Percentiles rank a stretch among this genome's conserved stretches.
Evolutionary conservation across 2,888 invertebrate species (phyloP).

Genomic region (Dynastes maya): DNA sequence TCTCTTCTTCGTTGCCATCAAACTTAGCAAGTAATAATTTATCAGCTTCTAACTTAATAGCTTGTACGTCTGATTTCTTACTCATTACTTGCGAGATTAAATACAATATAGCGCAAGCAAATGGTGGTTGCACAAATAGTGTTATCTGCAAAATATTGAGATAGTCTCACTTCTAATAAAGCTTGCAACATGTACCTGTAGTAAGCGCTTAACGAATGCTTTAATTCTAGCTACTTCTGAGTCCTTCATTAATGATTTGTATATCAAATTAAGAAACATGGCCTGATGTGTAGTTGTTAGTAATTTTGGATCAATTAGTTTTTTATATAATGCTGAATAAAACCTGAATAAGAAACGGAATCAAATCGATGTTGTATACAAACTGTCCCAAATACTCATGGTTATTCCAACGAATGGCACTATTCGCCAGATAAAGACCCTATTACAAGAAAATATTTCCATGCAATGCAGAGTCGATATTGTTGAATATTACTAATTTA

Average conservation of each 20-base stretch:
- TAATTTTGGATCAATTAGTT: conserved; percentile 85
- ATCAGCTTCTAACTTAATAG: conserved; percentile 62
- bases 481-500: no score
- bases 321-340: conserved; percentile 92
- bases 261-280: conserved; percentile 89
- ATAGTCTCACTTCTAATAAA: background rate
- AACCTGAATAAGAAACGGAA: conserved; percentile 72
- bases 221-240: conserved; percentile 79
- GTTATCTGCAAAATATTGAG: conserved; percentile 72
- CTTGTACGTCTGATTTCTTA: conserved; percentile 63
- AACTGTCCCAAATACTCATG: no score
- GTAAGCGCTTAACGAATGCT: conserved; percentile 89
- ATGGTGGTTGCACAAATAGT: conserved; percentile 82
- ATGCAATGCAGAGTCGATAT: no score
- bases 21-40: conserved; percentile 49
- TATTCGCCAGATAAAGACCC: no score
- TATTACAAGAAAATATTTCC: no score
- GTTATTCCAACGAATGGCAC: no score
- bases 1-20: conserved; percentile 63
- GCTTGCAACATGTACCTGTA: conserved; percentile 74
- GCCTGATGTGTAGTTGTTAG: conserved; percentile 81
- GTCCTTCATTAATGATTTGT: conserved; percentile 89
- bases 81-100: conserved; percentile 81
- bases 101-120: conserved; percentile 88
- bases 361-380: no score